Percentiles rank a stretch among this genome's conserved stretches.
Conservation (phyloP, 2,888 invertebrate species). For the Acheta domesticus region DNA sequence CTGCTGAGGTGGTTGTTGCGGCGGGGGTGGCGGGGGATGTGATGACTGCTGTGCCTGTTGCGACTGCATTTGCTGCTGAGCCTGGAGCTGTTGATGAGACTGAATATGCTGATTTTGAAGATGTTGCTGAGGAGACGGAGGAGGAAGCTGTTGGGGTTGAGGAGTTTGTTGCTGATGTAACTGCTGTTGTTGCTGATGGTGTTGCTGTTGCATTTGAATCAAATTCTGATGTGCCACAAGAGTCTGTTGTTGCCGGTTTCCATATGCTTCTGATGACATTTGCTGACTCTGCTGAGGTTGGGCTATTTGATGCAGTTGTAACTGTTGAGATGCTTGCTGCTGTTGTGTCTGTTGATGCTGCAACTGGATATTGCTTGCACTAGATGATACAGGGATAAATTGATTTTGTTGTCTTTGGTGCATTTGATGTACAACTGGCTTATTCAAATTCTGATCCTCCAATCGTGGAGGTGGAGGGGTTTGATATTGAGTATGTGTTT, state of each 20-base stretch:
- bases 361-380: slow-evolving; percentile 30
- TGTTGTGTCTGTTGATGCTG: slow-evolving; percentile 28
- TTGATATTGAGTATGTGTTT: slow-evolving; percentile 33
- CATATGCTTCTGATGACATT: slow-evolving; percentile 35
- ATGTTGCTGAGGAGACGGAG: slow-evolving; percentile 41
- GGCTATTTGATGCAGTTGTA: slow-evolving; percentile 36
- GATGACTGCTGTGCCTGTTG: slow-evolving; percentile 37
- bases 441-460: slow-evolving; percentile 30
- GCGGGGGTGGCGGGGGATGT: slow-evolving; percentile 32
- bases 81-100: slow-evolving; percentile 42
- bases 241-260: slow-evolving; percentile 40
- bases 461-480: slow-evolving; percentile 25
- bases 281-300: slow-evolving; percentile 35
- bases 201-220: slow-evolving; percentile 44
- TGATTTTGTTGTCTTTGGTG: slow-evolving; percentile 42
- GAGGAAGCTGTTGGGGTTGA: slow-evolving; percentile 39
- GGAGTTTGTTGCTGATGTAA: slow-evolving; percentile 42
- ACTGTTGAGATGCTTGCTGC: slow-evolving; percentile 39
- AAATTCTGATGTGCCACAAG: slow-evolving; percentile 40
- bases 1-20: slow-evolving; percentile 43
- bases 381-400: slow-evolving; percentile 40
- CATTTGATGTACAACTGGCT: slow-evolving; percentile 39
- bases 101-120: slow-evolving; percentile 44
- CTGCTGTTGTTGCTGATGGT: slow-evolving; percentile 43
- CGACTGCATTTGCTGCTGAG: slow-evolving; percentile 34